These are phyloP conservation scores for Aphis craccivora DNA, from an alignment of 1,140 invertebrate genomes.

Conservation along the genomic window DNA sequence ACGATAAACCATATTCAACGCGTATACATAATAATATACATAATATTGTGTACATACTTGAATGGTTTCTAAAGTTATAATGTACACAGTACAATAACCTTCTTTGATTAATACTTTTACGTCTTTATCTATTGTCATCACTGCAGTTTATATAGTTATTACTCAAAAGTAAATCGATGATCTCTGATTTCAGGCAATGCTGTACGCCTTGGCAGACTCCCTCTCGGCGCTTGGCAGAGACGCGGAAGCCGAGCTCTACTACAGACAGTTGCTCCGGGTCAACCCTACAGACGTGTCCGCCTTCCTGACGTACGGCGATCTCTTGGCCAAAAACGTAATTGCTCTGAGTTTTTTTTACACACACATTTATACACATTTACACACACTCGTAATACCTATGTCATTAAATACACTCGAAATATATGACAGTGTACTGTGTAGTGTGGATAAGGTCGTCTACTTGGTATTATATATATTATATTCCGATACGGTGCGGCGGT, in stretches of 20 bases:
- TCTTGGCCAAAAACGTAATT: constrained; percentile 88
- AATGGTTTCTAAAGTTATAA: no score
- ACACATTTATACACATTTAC: not conserved
- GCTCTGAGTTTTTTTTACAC: not conserved
- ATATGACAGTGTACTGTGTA: not conserved
- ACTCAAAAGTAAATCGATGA: not conserved
- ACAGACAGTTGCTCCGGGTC: constrained; percentile 69
- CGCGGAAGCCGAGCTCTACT: constrained; percentile 72
- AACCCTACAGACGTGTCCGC: constrained; percentile 73
- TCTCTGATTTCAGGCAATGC: constrained; percentile 62
- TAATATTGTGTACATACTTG: no score
- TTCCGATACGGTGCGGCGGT: not conserved
- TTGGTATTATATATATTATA: not conserved
- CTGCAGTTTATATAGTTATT: not conserved
- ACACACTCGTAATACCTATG: not conserved
- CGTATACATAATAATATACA: no score
- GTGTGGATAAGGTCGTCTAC: not conserved
- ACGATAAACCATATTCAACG: no score
- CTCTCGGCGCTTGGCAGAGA: constrained; percentile 67
- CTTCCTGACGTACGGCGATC: constrained; percentile 89
- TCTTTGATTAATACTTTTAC: not conserved
- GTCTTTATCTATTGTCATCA: no score
- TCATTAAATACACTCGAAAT: not conserved
- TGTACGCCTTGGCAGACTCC: constrained; percentile 63
- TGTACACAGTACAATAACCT: not conserved